Conservation (phyloP, 1,140 invertebrate species). For the Drosophila grimshawi region DNA sequence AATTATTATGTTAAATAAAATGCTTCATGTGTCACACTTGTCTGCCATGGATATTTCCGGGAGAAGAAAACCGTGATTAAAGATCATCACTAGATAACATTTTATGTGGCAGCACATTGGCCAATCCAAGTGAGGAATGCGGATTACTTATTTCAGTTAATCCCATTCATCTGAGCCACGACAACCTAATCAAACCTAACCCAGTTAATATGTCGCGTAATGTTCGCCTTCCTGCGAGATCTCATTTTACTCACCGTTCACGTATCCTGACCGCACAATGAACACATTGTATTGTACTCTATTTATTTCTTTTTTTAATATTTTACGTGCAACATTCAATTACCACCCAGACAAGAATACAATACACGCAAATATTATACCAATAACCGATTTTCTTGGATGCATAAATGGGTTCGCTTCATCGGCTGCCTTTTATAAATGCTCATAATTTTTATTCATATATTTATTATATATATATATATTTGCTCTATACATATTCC, state of each 20-base stretch:
- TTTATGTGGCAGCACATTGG: too few relatives aligned
- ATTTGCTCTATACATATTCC: too few relatives aligned
- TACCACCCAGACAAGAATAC: constrained; percentile 40
- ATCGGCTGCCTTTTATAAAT: constrained; percentile 42
- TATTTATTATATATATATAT: too few relatives aligned
- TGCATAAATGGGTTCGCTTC: constrained; percentile 17
- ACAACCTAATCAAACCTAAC: too few relatives aligned
- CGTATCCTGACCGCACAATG: constrained; percentile 25
- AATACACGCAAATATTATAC: constrained; percentile 38
- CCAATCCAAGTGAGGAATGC: too few relatives aligned
- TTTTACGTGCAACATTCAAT: constrained; percentile 75
- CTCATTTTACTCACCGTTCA: constrained; percentile 10
- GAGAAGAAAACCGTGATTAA: too few relatives aligned
- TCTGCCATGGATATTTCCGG: too few relatives aligned
- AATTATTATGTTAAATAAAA: too few relatives aligned
- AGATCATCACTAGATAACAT: too few relatives aligned
- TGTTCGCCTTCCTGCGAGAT: background rate
- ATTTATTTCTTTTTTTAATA: constrained; percentile 42
- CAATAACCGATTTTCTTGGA: constrained; percentile 31
- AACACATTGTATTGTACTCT: constrained; percentile 2
- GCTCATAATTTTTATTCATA: constrained; percentile 32
- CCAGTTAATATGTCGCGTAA: background rate
- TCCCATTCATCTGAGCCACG: too few relatives aligned
- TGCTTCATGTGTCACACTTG: too few relatives aligned
- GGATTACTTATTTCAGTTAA: too few relatives aligned